Conservation (phyloP, 2,888 invertebrate species). For the Hoplodrina blanda region DNA sequence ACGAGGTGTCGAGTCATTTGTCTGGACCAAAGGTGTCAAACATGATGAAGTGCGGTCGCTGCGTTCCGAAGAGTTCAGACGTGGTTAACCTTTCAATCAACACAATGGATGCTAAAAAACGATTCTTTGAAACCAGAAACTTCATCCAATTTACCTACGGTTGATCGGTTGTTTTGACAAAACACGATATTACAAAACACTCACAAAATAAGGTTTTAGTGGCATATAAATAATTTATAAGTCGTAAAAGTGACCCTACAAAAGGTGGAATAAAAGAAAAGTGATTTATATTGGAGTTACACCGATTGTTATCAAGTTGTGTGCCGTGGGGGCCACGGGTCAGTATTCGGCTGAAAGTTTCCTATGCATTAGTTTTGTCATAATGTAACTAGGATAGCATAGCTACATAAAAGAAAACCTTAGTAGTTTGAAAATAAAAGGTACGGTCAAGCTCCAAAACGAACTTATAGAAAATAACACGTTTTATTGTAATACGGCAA, state of each 20-base stretch:
- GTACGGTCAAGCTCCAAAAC: not conserved
- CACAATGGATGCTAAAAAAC: not conserved
- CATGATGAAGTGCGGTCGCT: constrained; percentile 33
- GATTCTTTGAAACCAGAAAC: not conserved
- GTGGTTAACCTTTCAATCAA: not conserved
- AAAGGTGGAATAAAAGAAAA: constrained; percentile 71
- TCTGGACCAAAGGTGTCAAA: constrained; percentile 17
- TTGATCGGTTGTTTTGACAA: constrained; percentile 37
- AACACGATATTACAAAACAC: constrained; percentile 55
- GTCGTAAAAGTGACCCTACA: constrained; percentile 75
- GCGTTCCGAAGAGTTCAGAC: not conserved
- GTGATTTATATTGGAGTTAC: constrained; percentile 73
- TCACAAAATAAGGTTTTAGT: constrained; percentile 68
- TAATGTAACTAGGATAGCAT: no score
- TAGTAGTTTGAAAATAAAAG: no score
- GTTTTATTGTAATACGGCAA: constrained; percentile 58
- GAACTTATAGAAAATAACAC: constrained; percentile 29
- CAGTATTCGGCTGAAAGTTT: not conserved
- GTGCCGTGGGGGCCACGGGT: constrained; percentile 35
- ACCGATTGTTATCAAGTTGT: constrained; percentile 69
- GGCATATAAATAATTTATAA: constrained; percentile 73
- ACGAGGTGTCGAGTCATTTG: constrained; percentile 50
- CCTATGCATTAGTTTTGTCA: not conserved
- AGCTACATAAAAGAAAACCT: no score
- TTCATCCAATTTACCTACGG: not conserved